Evolutionary conservation across 1,140 invertebrate species (phyloP).

Genomic region (Acyrthosiphon pisum): DNA sequence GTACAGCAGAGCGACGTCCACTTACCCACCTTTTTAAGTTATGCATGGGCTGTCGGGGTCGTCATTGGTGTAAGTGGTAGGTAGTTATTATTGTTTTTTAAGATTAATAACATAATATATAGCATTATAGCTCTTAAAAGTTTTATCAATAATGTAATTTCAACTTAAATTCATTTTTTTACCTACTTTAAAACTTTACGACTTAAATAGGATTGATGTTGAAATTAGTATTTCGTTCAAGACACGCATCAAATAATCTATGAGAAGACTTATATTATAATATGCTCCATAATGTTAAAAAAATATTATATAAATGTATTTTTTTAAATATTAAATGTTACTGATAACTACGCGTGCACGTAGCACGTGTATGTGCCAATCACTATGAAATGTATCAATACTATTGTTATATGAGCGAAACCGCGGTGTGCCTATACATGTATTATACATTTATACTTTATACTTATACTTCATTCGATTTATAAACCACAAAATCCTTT

Average conservation of each 20-base stretch:
- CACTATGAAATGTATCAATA: neutral
- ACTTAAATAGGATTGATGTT: neutral
- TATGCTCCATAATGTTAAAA: neutral
- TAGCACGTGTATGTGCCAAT: neutral
- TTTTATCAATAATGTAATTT: neutral
- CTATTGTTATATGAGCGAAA: neutral
- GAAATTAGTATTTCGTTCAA: neutral
- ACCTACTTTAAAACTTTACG: neutral
- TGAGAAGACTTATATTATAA: neutral
- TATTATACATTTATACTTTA: neutral
- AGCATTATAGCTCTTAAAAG: neutral
- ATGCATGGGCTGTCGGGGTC: neutral
- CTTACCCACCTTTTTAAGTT: neutral
- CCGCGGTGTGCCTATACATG: neutral
- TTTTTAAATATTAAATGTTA: neutral
- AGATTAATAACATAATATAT: neutral
- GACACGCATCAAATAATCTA: neutral
- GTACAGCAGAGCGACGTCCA: too few species aligned
- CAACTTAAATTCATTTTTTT: neutral
- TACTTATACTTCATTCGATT: neutral
- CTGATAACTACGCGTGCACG: neutral
- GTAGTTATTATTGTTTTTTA: neutral
- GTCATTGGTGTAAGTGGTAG: neutral
- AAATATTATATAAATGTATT: neutral
- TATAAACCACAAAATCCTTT: neutral